Evolutionary conservation across 37 sponge, comb jelly and placozoan genomes (phyloP), one percentile per base, ranked within the genome.

Genomic region (Hexactinellida sp.): DNA sequence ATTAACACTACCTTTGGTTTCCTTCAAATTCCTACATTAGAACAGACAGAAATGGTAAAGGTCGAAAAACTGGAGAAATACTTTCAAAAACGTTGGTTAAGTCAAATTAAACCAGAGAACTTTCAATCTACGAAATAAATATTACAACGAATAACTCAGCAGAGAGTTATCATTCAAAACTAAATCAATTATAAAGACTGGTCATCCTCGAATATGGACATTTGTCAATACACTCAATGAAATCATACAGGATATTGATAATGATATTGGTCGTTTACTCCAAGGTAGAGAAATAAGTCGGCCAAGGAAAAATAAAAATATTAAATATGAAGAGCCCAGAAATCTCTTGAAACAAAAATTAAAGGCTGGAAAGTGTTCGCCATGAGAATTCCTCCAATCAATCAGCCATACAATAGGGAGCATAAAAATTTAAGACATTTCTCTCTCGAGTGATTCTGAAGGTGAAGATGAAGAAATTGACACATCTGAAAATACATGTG

Each of bases 41-140:
- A 63, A 63, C 21, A n/a, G 21, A 10, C 76, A n/a, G 76, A 63
- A 7, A 28, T 63, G 76, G 30, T 63, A 63, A 63, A 63, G 76
- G 19, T 63, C 76, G 32, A 63, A 28, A 63, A 23, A 63, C 32
- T 63, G 30, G 13, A 63, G 76, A 63, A 63, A 32, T 63, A 63
- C 76, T 63, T 63, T n/a, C 76, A 63, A n/a, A 63, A 63, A n/a
- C 76, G 25, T 28, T 63, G 76, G 76, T n/a, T 63, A n/a, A 23
- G 19, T 32, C 32, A 63, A 63, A 32, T 63, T 63, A 63, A 63
- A 7, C 76, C 3, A 23, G 13, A 23, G 76, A 63, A 63, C 76
- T 63, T 63, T 63, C 76, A 10, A 63, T 63, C 30, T 63, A 25
- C 30, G 34, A 63, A 10, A 23, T 63, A 25, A 63, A 63, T 63